Evolutionary conservation across 1,140 invertebrate species (phyloP), one percentile per base, ranked within the genome.

Genomic region (Triops longicaudatus): DNA sequence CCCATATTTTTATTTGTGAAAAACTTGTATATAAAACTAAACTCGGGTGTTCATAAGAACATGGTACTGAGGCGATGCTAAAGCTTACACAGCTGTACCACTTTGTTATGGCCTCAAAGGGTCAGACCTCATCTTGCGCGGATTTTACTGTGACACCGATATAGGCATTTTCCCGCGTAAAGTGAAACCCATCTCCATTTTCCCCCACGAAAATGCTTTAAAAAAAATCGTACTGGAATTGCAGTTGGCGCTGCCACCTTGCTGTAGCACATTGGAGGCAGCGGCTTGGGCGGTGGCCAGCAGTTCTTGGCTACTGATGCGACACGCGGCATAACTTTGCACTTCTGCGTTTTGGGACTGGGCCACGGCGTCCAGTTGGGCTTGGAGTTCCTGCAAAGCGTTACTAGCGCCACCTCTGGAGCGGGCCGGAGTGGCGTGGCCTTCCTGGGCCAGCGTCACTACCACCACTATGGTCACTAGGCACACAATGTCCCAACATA

Each of bases 261-360:
- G 84, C 3, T 84, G 84, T 0, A 86, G 81, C 14, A 86, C 83
- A 77, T 83, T 82, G 9, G 83, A 84, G 9, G 85, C 83, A 1
- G 84, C 86, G 1, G 85, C 83, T 79, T 84, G 82, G 44, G 86
- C 86, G 12, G 84, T 84, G 1, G 85, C 83, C 1, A 85, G 81
- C n/a, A 87, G 80, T 76, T 86, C 82, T 72, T 85, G 81, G 0
- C 84, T 85, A 7, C 81, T 83, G 28, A 87, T 84, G 77, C 82
- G 83, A 75, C 86, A 87, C 28, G 80, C 83, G 0, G 85, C 82
- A 43, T 83, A 43, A 27, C 37, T 41, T 74, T 78, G 73, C 22
- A 44, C 27, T 17, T 78, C 73, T 10, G 44, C 77, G 22, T 31
- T 74, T 11, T 41, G 27, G 50, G 27, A 74, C 17, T 44, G 26